Evolutionary conservation across 1,140 invertebrate genomes (phyloP), one percentile per base, ranked within the genome.

Genomic region (Calycopis cecrops): DNA sequence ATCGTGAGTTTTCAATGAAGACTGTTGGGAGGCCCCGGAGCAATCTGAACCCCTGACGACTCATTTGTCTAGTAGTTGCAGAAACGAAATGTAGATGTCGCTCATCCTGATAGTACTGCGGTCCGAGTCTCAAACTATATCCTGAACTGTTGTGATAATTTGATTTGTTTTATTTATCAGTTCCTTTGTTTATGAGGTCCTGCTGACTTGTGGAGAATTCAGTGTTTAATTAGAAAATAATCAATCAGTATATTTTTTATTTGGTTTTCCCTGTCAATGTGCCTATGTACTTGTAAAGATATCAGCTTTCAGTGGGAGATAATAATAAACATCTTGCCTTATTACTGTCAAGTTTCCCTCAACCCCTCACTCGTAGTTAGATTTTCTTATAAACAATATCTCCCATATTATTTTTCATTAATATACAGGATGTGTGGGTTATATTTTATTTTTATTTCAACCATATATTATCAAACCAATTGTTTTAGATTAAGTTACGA

Each of bases 221-320:
- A 81, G 83, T 86, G 80, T 76, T 84, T 81, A 84, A 84, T 84
- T 84, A 85, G 82, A 85, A 71, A 77, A 79, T 84, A 80, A 83
- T 77, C 72, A 81, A 86, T 77, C 73, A 73, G 67, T 80, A 83
- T 76, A 81, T 83, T 83, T 84, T 86, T 86, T 86, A 83, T 83
- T 84, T 86, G 83, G 80, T 80, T 84, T 83, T 82, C 79, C 83
- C 77, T 79, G 70, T 76, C 65, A 67, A 76, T 85, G 71, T 82
- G 79, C 76, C 76, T 81, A 67, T 80, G 71, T 85, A 79, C 64
- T 73, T 81, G 72, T 79, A 75, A 69, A 71, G 40, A 69, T 67
- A 67, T 76, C 71, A 69, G 70, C 71, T 76, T 75, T 69, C 73
- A 76, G 62, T 85, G 79, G 79, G 76, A 83, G 74, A 80, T 44